These are phyloP conservation scores for Myotis yumanensis DNA, from an alignment of 2,113 vertebrate species.

Conservation along the genomic window DNA sequence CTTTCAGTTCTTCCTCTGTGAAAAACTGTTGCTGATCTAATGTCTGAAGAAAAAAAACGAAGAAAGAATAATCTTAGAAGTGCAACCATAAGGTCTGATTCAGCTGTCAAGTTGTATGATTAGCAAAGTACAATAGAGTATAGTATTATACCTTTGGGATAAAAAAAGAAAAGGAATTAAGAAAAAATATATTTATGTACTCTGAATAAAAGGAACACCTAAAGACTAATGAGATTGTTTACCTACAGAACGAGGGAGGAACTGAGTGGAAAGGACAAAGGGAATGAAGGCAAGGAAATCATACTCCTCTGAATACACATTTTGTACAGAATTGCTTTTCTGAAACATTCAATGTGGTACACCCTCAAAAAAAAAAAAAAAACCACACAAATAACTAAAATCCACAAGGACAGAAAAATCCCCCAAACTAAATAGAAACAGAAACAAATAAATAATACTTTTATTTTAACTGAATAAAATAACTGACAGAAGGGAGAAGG, in stretches of 20 bases:
- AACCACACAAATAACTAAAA: background rate
- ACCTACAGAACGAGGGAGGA: background rate
- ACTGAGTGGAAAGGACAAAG: background rate
- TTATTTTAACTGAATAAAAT: slow-evolving; percentile 48
- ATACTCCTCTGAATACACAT: background rate
- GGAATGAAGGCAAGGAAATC: background rate
- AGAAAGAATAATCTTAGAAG: slow-evolving; percentile 23
- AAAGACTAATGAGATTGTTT: background rate
- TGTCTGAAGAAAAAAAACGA: slow-evolving; percentile 85
- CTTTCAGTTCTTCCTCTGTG: slow-evolving; percentile 94
- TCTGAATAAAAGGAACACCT: slow-evolving; percentile 17
- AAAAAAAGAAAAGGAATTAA: slow-evolving; percentile 35
- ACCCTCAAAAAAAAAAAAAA: background rate
- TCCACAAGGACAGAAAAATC: background rate
- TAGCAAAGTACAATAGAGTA: background rate
- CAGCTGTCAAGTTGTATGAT: slow-evolving; percentile 30
- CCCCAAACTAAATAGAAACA: slow-evolving; percentile 14
- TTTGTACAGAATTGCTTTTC: background rate
- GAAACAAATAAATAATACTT: slow-evolving; percentile 12
- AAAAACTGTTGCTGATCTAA: slow-evolving; percentile 95
- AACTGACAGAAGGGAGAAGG: background rate
- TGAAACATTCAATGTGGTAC: slow-evolving; percentile 21
- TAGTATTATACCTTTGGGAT: background rate
- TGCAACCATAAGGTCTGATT: background rate
- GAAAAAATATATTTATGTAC: background rate